These are phyloP conservation scores for Syrrhaptes paradoxus DNA, from an alignment of 2,113 vertebrate genomes.

Conservation along the genomic window DNA sequence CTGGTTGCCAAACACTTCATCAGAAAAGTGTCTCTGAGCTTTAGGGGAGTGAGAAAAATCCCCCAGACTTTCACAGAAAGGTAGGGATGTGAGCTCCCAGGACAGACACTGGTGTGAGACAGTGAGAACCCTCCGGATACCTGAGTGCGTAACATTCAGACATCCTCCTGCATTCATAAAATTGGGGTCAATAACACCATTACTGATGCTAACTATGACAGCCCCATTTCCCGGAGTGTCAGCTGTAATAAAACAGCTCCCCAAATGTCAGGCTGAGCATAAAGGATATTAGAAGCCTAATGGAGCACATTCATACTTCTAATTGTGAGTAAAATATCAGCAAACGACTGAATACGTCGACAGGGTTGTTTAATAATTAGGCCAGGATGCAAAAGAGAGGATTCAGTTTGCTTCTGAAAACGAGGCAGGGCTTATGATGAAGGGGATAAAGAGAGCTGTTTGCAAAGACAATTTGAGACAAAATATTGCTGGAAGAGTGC, in stretches of 20 bases:
- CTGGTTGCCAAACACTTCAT: neutral
- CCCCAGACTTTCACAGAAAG: neutral
- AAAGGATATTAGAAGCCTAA: constrained; percentile 59
- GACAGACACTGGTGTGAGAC: neutral
- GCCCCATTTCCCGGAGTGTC: constrained; percentile 31
- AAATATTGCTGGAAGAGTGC: constrained; percentile 9
- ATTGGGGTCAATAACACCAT: constrained; percentile 54
- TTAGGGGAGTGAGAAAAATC: neutral
- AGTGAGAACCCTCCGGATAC: neutral
- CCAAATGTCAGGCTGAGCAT: constrained; percentile 58
- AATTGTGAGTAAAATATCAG: constrained; percentile 69
- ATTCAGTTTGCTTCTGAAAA: constrained; percentile 1
- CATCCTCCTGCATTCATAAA: neutral
- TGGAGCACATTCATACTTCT: constrained; percentile 57
- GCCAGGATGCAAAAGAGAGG: neutral
- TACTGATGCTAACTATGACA: constrained; percentile 5
- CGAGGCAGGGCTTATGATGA: neutral
- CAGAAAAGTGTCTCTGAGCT: neutral
- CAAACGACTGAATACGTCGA: constrained; percentile 31
- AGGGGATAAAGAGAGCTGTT: neutral
- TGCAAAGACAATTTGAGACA: neutral
- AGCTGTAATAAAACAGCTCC: constrained; percentile 48
- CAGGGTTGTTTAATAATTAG: constrained; percentile 63
- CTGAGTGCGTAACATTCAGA: neutral
- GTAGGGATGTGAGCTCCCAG: neutral